Evolutionary conservation across 1,140 invertebrate genomes (phyloP), one percentile per base, ranked within the genome.

Genomic region (Varroa destructor): DNA sequence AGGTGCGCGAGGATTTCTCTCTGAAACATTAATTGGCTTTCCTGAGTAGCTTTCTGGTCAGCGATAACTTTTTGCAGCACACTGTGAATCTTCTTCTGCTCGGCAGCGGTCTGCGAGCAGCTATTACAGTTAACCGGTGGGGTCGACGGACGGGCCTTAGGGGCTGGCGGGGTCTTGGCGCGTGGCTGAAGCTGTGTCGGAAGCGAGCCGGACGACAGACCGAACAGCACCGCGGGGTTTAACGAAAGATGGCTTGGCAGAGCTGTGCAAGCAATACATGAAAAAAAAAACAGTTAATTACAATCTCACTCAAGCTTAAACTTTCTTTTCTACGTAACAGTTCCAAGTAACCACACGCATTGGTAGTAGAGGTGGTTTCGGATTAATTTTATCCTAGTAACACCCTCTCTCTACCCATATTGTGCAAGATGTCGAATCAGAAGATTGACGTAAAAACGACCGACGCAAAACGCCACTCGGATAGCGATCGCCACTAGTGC

Each of bases 51-150:
- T 67, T 67, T 67, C 61, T 67, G 61, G 40, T 67, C 61, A 37
- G 61, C 61, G 8, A 67, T 67, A 46, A 67, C 61, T 37, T 46
- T 40, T 8, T 67, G 61, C 36, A 67, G 61, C 40, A 67, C 46
- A 46, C 46, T 67, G 61, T 67, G 61, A 37, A 67, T 67, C 36
- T 67, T 67, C 37, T 67, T 67, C 61, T 67, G 61, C 37, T 67
- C 61, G 14, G 61, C 14, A 14, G 61, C 61, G 1, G 61, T 67
- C 61, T 67, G 61, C 5, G 14, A 43, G 36, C 61, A 67, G 61
- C 61, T 67, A 37, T 67, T 67, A 37, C 61, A 67, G 36, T 67
- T 67, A 2, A 10, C 37, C 40, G 40, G 40, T 12, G 61, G 61
- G 12, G 61, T 46, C 36, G 61, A 37, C 40, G 61, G 46, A 51